Evolutionary conservation across 2,113 vertebrate genomes (phyloP).

Genomic region (Sterrhoptilus dennistouni): DNA sequence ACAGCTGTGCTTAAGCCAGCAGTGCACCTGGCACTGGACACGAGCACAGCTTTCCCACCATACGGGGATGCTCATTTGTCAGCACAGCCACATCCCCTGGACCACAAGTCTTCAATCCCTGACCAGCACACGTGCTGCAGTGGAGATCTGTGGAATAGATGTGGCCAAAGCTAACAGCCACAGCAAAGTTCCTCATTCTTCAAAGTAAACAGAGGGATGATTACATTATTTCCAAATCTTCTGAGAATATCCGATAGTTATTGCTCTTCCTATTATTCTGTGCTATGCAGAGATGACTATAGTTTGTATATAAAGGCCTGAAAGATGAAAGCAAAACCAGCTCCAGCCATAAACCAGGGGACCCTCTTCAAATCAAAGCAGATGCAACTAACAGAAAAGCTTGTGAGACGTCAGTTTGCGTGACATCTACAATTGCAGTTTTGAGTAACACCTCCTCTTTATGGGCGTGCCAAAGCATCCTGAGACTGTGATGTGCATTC

Average conservation of each 20-base stretch:
- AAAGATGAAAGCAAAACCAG: constrained; percentile 45
- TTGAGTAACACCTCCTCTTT: neutral
- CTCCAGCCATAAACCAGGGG: constrained; percentile 27
- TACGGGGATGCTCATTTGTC: rapidly evolving
- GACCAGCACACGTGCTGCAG: rapidly evolving
- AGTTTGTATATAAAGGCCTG: neutral
- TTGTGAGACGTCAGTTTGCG: neutral
- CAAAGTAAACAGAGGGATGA: neutral
- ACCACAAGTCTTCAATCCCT: neutral
- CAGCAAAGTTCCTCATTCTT: neutral
- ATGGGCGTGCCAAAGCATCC: neutral
- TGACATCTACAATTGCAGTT: constrained; percentile 12
- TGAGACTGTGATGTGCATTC: neutral
- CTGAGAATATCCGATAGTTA: neutral
- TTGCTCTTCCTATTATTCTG: neutral
- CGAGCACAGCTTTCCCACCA: rapidly evolving
- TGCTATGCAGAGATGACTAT: neutral
- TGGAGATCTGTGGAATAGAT: neutral
- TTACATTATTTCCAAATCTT: neutral
- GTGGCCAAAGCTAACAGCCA: neutral
- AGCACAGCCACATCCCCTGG: neutral
- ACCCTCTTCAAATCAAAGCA: constrained; percentile 36
- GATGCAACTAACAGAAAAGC: constrained; percentile 4
- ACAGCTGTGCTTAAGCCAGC: neutral
- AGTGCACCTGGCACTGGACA: neutral